Evolutionary conservation across 2,888 invertebrate species (phyloP), one percentile per base, ranked within the genome.

Genomic region (Cephus sareptanus): DNA sequence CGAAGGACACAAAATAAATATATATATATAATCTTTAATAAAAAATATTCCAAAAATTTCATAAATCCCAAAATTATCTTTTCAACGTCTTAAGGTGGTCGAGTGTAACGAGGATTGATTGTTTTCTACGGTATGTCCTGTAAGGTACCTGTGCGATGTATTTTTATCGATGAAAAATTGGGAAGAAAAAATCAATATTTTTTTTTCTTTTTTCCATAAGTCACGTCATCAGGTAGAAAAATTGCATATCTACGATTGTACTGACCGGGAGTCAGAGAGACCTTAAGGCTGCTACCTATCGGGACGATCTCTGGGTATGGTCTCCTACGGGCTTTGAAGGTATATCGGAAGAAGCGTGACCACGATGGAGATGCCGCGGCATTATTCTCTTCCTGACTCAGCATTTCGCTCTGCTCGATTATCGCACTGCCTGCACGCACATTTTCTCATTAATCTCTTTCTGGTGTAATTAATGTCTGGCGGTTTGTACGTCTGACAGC

Each of bases 401-500:
- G 87, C 84, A 74, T 75, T 86, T 84, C 83, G 82, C 75, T 81
- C 75, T 73, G 81, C 83, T 84, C 86, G 84, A 87, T 86, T 83
- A 85, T 85, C 79, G 80, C 79, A 79, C 77, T 80, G 78, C 81
- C 82, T 80, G 82, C 83, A 84, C 84, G 82, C 84, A 83, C 82
- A 81, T 81, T 85, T 85, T 81, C 86, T 86, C 86, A 86, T 88
- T 87, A 87, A 88, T 88, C 87, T 88, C 87, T 86, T 84, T 84
- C 85, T 79, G 82, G 77, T 81, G 85, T 86, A 88, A 88, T 88
- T 88, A 88, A 88, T 87, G 87, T 86, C 84, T 80, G 83, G 82
- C 79, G 86, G 85, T 85, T 84, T 84, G 84, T 85, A 80, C 81
- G 78, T 76, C 80, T 83, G 84, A 83, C 85, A 83, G 82, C 81